Evolutionary conservation across 2,797 vertebrate genomes (phyloP).

Genomic region (Siniperca undulata): DNA sequence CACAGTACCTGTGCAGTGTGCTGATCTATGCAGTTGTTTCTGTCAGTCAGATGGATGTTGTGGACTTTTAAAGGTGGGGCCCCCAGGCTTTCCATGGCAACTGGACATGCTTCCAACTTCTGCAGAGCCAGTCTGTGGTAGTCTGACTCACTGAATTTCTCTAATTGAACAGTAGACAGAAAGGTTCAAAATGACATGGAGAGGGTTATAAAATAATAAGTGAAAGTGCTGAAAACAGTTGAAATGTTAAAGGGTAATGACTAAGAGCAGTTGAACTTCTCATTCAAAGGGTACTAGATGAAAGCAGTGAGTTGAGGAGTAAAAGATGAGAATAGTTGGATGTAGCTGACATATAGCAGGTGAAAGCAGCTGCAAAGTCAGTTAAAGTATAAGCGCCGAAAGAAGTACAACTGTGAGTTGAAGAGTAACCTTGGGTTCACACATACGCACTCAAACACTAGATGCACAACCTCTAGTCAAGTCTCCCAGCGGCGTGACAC

Average conservation of each 20-base stretch:
- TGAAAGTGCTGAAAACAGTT: not conserved
- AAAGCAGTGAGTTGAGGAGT: not conserved
- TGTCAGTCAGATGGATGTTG: conserved; percentile 86
- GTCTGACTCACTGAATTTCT: conserved; percentile 84
- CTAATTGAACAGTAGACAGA: conserved; percentile 60
- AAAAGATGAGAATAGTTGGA: not conserved
- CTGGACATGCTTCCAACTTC: conserved; percentile 77
- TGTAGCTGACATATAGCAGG: too few relatives aligned
- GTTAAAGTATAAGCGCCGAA: too few relatives aligned
- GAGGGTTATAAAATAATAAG: not conserved
- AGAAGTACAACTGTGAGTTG: too few relatives aligned
- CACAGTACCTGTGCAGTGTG: conserved; percentile 82
- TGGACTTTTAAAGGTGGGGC: conserved; percentile 87
- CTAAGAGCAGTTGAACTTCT: not conserved
- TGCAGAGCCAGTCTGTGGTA: conserved; percentile 87
- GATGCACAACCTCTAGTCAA: too few relatives aligned
- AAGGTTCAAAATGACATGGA: not conserved
- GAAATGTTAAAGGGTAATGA: not conserved
- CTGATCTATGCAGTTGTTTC: conserved; percentile 83
- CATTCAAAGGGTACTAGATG: not conserved
- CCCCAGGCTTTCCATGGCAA: conserved; percentile 88
- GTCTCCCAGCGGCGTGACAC: too few relatives aligned
- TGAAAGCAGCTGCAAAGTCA: too few relatives aligned
- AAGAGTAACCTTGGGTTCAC: too few relatives aligned
- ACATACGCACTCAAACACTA: too few relatives aligned